These are phyloP conservation scores for Dorcus hopei DNA, from an alignment of 2,888 invertebrate genomes.

Conservation along the genomic window DNA sequence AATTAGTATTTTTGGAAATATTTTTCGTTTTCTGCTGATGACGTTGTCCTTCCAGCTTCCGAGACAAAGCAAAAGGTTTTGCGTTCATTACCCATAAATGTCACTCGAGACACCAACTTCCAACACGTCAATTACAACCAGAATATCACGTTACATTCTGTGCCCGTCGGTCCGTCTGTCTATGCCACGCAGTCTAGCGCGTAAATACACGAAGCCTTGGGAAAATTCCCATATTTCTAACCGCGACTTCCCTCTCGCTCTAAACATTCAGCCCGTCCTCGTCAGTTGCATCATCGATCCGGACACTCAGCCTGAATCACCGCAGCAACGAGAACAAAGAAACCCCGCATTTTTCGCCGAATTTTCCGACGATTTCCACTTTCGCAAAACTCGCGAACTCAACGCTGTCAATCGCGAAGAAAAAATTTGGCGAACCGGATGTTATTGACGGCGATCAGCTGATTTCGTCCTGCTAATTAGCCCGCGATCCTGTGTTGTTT, in stretches of 20 bases:
- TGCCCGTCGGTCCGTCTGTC: no score
- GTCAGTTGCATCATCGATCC: slow-evolving; percentile 44
- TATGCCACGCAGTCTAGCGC: no score
- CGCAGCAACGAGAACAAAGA: slow-evolving; percentile 30
- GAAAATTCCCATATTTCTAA: neutral
- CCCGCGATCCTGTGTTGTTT: neutral
- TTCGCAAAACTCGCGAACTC: neutral
- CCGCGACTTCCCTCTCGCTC: slow-evolving; percentile 10
- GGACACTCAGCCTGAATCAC: slow-evolving; percentile 34
- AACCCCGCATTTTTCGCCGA: slow-evolving; percentile 16
- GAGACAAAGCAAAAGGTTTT: no score
- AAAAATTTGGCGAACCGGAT: neutral
- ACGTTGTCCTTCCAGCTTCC: no score
- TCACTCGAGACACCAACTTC: no score
- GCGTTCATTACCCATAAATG: no score
- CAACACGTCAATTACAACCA: no score
- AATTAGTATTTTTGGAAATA: no score
- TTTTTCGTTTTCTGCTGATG: no score
- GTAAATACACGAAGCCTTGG: no score
- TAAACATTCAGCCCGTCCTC: slow-evolving; percentile 25
- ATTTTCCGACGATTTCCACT: neutral
- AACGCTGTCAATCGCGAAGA: neutral
- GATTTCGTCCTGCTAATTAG: slow-evolving; percentile 14
- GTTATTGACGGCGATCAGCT: slow-evolving; percentile 19
- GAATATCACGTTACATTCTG: no score